These are phyloP conservation scores for Apocheima hispidaria DNA, from an alignment of 2,888 invertebrate species.

Conservation along the genomic window DNA sequence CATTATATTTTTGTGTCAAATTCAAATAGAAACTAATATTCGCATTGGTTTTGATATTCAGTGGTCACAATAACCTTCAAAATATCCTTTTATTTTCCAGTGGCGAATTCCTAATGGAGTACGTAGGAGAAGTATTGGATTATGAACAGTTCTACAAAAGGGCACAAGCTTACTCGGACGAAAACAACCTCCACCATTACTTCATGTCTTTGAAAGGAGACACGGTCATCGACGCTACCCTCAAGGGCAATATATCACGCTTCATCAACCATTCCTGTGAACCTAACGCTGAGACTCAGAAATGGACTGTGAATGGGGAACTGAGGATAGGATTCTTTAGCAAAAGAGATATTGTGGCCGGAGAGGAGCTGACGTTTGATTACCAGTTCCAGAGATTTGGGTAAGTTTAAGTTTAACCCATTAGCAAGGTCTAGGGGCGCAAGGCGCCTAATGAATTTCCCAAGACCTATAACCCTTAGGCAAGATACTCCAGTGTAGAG, in stretches of 20 bases:
- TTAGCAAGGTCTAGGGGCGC: too few relatives aligned
- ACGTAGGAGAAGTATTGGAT: conserved; percentile 98
- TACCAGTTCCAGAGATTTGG: conserved; percentile 99
- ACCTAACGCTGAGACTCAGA: conserved; percentile 99
- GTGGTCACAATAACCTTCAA: conserved; percentile 7
- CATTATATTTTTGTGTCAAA: too few relatives aligned
- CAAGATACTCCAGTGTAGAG: too few relatives aligned
- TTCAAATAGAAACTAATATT: too few relatives aligned
- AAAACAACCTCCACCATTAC: conserved; percentile 97
- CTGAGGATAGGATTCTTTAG: conserved; percentile 99
- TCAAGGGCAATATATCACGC: conserved; percentile 97
- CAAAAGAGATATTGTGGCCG: conserved; percentile 91
- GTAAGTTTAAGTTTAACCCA: conserved; percentile 82
- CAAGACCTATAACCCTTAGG: too few relatives aligned
- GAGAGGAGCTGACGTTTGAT: conserved; percentile 99
- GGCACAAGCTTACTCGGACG: conserved; percentile 95
- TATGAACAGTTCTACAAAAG: conserved; percentile 95
- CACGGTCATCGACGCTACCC: conserved; percentile 95
- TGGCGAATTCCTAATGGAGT: conserved; percentile 98
- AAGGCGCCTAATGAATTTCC: too few relatives aligned
- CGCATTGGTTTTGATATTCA: too few relatives aligned
- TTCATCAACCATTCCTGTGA: conserved; percentile 99
- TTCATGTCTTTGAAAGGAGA: conserved; percentile 98
- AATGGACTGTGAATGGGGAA: conserved; percentile 97
- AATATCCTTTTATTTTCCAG: conserved; percentile 77